These are phyloP conservation scores for Clistopyga incitator DNA, from an alignment of 2,888 invertebrate species.

Conservation along the genomic window DNA sequence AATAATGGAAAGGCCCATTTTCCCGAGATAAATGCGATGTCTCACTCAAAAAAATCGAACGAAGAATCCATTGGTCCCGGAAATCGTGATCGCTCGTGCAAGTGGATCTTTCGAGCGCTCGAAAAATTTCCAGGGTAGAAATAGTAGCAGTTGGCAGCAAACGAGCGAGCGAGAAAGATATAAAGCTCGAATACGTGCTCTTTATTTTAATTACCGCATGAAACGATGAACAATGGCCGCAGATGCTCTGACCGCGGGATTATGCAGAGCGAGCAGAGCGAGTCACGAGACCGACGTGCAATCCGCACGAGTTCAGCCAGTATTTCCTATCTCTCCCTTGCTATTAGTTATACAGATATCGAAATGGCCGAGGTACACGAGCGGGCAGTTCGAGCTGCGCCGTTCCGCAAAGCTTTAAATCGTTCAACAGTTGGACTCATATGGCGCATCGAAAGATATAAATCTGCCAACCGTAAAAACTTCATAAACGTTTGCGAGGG, in stretches of 20 bases:
- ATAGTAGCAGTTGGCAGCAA: constrained; percentile 4
- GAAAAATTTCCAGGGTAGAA: constrained; percentile 32
- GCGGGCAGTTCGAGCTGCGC: constrained; percentile 21
- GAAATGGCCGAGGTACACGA: constrained; percentile 30
- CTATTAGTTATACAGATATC: constrained; percentile 63
- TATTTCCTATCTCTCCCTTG: constrained; percentile 59
- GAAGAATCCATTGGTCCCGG: constrained; percentile 60
- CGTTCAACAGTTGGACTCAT: constrained; percentile 79
- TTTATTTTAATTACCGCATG: constrained; percentile 80
- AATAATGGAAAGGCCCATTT: too few species aligned
- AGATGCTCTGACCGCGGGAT: constrained; percentile 72
- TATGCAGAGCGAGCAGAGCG: constrained; percentile 64
- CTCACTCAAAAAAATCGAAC: constrained; percentile 11
- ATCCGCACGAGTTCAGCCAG: constrained; percentile 57
- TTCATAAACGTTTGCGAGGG: constrained; percentile 70
- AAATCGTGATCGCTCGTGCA: constrained; percentile 66
- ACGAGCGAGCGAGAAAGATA: constrained; percentile 35
- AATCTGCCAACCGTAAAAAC: constrained; percentile 77
- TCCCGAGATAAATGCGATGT: too few species aligned
- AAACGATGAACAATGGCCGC: constrained; percentile 78
- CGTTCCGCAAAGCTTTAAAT: constrained; percentile 70
- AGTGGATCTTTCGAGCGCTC: constrained; percentile 56
- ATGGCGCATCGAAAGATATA: constrained; percentile 79
- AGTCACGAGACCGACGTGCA: constrained; percentile 46
- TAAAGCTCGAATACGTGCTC: constrained; percentile 72